A percentile compares a stretch with the other conserved stretches of the same genome.
These are phyloP conservation scores for Centroberyx gerrardi DNA, from an alignment of 2,797 vertebrate genomes.

Conservation along the genomic window DNA sequence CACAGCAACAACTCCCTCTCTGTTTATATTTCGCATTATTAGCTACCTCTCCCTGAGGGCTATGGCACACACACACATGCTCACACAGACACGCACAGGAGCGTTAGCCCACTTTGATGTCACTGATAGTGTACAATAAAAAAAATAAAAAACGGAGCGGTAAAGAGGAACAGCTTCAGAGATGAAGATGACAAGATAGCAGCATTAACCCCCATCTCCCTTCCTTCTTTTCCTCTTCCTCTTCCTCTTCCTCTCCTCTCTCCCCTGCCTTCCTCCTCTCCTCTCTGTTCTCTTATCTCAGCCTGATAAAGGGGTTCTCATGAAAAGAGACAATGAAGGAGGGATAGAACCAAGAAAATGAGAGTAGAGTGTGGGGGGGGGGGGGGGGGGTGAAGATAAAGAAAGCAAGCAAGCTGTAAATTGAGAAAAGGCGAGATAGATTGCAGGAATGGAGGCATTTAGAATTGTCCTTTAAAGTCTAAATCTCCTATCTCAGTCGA, in stretches of 20 bases:
- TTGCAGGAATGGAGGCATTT: constrained; percentile 48
- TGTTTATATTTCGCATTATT: constrained; percentile 60
- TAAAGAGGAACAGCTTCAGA: constrained; percentile 83
- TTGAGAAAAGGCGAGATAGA: constrained; percentile 67
- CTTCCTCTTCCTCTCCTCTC: constrained; percentile 39
- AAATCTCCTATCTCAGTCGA: constrained; percentile 60
- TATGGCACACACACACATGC: constrained; percentile 21
- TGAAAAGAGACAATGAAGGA: constrained; percentile 72
- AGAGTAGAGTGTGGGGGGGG: constrained; percentile 14
- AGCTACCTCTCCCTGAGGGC: constrained; percentile 65
- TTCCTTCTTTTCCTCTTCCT: constrained; percentile 34
- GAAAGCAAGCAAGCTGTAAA: constrained; percentile 65
- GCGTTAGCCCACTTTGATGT: constrained; percentile 81
- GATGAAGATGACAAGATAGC: constrained; percentile 82
- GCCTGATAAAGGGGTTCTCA: constrained; percentile 67
- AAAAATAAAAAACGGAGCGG: constrained; percentile 48
- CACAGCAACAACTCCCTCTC: constrained; percentile 22
- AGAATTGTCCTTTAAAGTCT: constrained; percentile 69
- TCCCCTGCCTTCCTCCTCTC: constrained; percentile 58
- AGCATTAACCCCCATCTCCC: constrained; percentile 75
- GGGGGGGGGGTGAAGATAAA: constrained; percentile 29
- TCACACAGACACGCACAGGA: constrained; percentile 23
- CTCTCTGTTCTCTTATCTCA: constrained; percentile 71
- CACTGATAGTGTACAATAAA: constrained; percentile 70
- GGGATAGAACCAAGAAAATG: constrained; percentile 47